Evolutionary conservation across 1,140 invertebrate genomes (phyloP), one percentile per base, ranked within the genome.

Genomic region (Brachionus koreanus): DNA sequence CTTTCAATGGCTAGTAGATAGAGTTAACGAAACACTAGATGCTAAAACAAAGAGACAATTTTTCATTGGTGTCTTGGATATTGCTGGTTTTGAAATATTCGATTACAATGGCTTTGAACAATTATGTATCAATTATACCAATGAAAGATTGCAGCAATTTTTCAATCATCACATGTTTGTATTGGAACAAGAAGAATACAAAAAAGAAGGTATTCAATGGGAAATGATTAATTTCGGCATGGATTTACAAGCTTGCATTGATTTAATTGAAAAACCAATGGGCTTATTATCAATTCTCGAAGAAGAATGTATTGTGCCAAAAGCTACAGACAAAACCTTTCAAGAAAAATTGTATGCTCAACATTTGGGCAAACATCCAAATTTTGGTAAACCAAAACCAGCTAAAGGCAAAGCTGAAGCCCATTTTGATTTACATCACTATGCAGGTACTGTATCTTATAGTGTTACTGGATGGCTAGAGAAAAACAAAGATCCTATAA

Each of bases 161-260:
- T 99, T 98, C 95, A 99, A 98, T 91, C 97, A 98, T 90, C 97
- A 99, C 91, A 99, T 99, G 97, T 98, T 99, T 91, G 95, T 99
- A 85, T 92, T 98, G 88, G 97, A 99, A 91, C 97, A 99, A 93
- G 97, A 98, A 91, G 97, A 98, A 88, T 98, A 98, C 91, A 94
- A 96, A 88, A 92, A 93, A 86, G 97, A 98, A 91, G 95, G 95
- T 88, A 98, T 98, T 90, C 93, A 96, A 88, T 98, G 96, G 97
- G 93, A 93, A 67, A 98, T 98, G 92, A 98, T 98, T 91, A 96
- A 98, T 91, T 98, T 98, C 91, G 97, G 97, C 90, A 96, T 98
- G 93, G 97, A 98, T 91, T 92, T 99, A 88, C 92, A 93, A 90
- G 92, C 94, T 89, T 98, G 96, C 92, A 98, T 99, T 92, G 97